Conservation (phyloP, 1,140 invertebrate species). For the Lordiphosa mommai region DNA sequence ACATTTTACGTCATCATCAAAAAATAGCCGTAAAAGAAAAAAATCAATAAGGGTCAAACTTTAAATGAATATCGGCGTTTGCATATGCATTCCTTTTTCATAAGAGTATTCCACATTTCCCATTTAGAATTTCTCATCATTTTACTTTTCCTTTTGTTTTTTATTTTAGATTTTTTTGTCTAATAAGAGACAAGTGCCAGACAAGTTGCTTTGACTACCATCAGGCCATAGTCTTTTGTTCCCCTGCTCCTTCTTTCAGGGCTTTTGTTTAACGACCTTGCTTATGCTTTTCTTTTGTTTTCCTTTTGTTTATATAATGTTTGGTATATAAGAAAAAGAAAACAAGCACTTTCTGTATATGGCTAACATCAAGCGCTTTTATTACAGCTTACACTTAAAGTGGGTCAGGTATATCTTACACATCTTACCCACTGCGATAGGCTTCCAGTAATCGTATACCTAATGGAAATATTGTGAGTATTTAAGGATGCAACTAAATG, state of each 20-base stretch:
- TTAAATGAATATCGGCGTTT: too few species aligned
- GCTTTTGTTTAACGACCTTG: conserved; percentile 1
- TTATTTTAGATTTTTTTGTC: too few species aligned
- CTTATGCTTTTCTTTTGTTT: conserved; percentile 9
- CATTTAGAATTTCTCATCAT: too few species aligned
- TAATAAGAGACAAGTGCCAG: too few species aligned
- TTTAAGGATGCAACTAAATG: not conserved
- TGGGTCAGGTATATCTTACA: conserved; percentile 21
- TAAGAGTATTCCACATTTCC: too few species aligned
- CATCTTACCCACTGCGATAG: not conserved
- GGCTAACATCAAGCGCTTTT: conserved; percentile 40
- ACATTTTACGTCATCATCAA: too few species aligned
- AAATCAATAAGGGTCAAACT: too few species aligned
- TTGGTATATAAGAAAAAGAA: not conserved
- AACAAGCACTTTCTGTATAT: conserved; percentile 3
- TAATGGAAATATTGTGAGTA: conserved; percentile 29
- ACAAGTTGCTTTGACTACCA: not conserved
- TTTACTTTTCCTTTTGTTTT: too few species aligned
- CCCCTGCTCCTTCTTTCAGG: not conserved
- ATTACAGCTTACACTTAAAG: conserved; percentile 37
- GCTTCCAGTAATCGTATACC: conserved; percentile 18
- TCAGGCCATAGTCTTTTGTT: not conserved
- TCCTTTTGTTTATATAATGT: conserved; percentile 1
- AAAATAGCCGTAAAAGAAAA: too few species aligned
- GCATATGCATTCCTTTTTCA: too few species aligned